Evolutionary conservation across 2,113 vertebrate genomes (phyloP).

Genomic region (Sorex fumeus): DNA sequence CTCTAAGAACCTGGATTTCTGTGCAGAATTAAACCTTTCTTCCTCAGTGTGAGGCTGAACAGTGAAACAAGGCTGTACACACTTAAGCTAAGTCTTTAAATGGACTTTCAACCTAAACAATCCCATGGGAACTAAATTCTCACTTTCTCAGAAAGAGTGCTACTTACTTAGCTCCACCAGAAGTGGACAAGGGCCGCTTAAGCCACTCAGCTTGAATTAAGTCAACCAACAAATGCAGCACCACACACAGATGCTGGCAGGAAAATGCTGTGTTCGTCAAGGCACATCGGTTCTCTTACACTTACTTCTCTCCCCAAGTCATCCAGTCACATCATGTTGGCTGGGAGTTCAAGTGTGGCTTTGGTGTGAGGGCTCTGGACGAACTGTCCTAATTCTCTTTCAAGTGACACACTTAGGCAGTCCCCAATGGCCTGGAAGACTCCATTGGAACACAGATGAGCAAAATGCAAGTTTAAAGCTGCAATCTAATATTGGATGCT

Average conservation of each 20-base stretch:
- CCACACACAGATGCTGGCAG: neutral
- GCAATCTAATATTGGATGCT: constrained; percentile 3
- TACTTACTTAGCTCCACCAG: neutral
- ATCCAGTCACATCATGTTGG: constrained; percentile 13
- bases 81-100: constrained; percentile 40
- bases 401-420: neutral
- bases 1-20: neutral
- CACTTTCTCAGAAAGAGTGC: constrained; percentile 43
- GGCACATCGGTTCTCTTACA: neutral
- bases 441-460: neutral
- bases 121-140: neutral
- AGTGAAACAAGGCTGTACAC: neutral
- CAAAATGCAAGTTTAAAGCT: constrained; percentile 28
- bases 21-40: neutral
- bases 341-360: neutral
- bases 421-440: neutral
- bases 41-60: neutral
- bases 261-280: neutral
- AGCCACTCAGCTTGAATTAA: neutral
- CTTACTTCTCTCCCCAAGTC: constrained; percentile 37
- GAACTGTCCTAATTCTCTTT: neutral
- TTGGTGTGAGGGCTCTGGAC: constrained; percentile 5
- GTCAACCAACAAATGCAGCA: constrained; percentile 14
- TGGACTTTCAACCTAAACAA: neutral
- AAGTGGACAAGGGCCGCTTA: neutral